A percentile compares a stretch with the other conserved stretches of the same genome.
phyloP scores from a whole-genome alignment of 1,140 invertebrate species.

The Leptopilina clavipes region DNA sequence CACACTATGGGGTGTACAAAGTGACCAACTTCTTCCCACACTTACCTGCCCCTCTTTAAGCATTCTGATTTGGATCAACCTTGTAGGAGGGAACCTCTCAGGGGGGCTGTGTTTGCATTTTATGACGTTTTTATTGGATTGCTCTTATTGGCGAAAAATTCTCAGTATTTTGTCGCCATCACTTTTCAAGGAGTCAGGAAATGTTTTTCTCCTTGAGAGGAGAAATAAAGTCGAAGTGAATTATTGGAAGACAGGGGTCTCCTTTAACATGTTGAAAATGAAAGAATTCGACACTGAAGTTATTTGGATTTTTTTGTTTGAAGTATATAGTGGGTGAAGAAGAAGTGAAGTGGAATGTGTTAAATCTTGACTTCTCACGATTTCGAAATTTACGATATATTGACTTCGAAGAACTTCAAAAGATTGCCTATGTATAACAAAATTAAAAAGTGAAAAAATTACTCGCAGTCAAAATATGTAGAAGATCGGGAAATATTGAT shows the following conservation, averaged over 20 bases:
- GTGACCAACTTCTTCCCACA: constrained; percentile 59
- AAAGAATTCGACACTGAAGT: background rate
- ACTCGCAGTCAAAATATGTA: too few species aligned
- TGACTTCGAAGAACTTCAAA: too few species aligned
- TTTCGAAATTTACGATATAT: too few species aligned
- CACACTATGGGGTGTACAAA: constrained; percentile 53
- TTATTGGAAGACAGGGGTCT: background rate
- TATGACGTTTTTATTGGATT: constrained; percentile 52
- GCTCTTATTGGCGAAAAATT: background rate
- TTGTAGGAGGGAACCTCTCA: constrained; percentile 27
- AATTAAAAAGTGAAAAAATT: too few species aligned
- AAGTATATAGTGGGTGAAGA: background rate
- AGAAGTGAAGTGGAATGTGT: background rate
- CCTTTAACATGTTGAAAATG: background rate
- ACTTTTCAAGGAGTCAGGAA: background rate
- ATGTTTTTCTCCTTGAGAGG: background rate
- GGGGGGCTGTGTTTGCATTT: constrained; percentile 38
- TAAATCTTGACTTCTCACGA: too few species aligned
- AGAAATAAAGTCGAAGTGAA: constrained; percentile 6
- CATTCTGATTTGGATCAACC: constrained; percentile 49
- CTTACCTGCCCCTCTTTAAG: constrained; percentile 39
- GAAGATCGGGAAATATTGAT: too few species aligned
- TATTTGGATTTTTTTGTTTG: background rate
- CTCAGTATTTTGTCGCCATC: constrained; percentile 15
- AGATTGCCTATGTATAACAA: too few species aligned